Percentiles rank a stretch among this genome's conserved stretches.
These are phyloP conservation scores for Epinephelus cyanopodus DNA, from an alignment of 2,113 vertebrate species.

Conservation along the genomic window DNA sequence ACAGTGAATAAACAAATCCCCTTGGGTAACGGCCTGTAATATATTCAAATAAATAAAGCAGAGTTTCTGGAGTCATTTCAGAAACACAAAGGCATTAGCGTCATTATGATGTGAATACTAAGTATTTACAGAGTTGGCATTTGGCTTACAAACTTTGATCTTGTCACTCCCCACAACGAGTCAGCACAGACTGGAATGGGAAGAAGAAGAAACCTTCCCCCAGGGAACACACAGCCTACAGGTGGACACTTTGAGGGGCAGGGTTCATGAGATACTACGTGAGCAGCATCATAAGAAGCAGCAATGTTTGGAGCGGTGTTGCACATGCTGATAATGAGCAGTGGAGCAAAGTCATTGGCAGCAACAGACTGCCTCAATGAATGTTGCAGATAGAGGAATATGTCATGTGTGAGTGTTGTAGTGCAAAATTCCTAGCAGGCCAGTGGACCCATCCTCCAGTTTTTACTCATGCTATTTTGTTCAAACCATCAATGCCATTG, in stretches of 20 bases:
- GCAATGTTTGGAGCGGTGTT: neutral
- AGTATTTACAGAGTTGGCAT: neutral
- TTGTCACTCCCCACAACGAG: neutral
- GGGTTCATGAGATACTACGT: neutral
- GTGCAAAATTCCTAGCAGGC: neutral
- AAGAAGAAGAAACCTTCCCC: neutral
- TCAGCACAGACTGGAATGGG: neutral
- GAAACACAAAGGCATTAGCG: slow-evolving; percentile 5
- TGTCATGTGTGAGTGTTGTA: neutral
- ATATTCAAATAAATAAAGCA: slow-evolving; percentile 8
- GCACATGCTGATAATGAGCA: too few relatives aligned
- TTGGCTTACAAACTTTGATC: neutral
- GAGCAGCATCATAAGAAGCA: neutral
- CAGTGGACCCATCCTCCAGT: neutral
- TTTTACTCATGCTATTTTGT: neutral
- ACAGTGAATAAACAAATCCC: neutral
- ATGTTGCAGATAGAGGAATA: neutral
- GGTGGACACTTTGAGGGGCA: neutral
- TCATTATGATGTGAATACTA: slow-evolving; percentile 17
- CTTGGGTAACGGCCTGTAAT: neutral
- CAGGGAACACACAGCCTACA: neutral
- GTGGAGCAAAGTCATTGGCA: too few relatives aligned
- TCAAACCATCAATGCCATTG: neutral
- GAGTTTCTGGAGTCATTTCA: slow-evolving; percentile 11
- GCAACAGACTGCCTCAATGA: neutral